Base-by-base conservation (phyloP, 1,140 invertebrate genomes). In the Brachionus paranguensis region DNA sequence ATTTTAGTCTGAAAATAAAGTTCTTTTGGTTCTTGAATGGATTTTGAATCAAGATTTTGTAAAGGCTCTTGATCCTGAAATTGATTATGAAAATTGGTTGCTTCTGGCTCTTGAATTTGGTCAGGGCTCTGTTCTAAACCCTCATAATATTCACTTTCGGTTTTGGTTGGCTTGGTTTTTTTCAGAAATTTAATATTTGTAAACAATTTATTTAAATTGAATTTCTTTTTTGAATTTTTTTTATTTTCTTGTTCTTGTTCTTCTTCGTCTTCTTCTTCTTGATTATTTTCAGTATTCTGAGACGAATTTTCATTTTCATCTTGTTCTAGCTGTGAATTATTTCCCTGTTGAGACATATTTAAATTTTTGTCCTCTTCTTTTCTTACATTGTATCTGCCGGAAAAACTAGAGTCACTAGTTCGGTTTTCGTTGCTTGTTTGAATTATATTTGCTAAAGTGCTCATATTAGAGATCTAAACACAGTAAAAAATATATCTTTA, bases 1-100 rank as follows among this genome's bases (percentile, higher is more conserved):
- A 81, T 41, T 81, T 68, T 81, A 0, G 24, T 64, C 27, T 60
- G 53, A 47, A 81, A 81, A 37, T 81, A 45, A 64, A 64, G 33
- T 12, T 47, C 33, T 53, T 79, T 41, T 37, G 53, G n/a, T 60
- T 60, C 53, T 60, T 60, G n/a, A 60, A 17, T 60, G 6, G 10
- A n/a, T n/a, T 6, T 14, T n/a, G 47, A 60, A 20, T 60, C 17
- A 60, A 6, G n/a, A 60, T 24, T 60, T 60, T 60, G n/a, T 17
- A 60, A 24, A 2, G 53, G 20, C 10, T 60, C 53, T 24, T 60
- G 53, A 10, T 60, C 53, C 10, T 60, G 53, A 10, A n/a, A 20
- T 17, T 27, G n/a, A 60, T 60, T 24, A 17, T 20, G 4, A 20
- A 24, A 10, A 60, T 27, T 24, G n/a, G 10, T 60, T 20, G 53